Conservation (phyloP, 2,888 invertebrate genomes). For the Tipula confusa region DNA sequence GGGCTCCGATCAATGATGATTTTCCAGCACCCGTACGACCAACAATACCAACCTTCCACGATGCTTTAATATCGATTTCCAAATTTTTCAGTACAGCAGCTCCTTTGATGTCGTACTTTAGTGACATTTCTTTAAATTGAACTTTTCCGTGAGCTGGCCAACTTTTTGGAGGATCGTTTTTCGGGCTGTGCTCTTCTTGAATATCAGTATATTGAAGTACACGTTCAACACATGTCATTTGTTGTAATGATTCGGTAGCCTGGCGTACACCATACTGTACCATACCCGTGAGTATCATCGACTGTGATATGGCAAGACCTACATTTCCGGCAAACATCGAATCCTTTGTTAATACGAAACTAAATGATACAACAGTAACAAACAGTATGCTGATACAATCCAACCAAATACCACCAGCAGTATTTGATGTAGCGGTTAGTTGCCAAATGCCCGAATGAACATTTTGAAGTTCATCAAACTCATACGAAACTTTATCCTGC, state of each 20-base stretch:
- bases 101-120: conserved; percentile 57
- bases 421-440: conserved; percentile 45
- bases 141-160: conserved; percentile 67
- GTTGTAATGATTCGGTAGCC: conserved; percentile 65
- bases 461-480: conserved; percentile 70
- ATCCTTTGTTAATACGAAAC: conserved; percentile 57
- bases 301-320: conserved; percentile 64
- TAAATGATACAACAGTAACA: conserved; percentile 59
- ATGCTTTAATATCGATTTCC: conserved; percentile 62
- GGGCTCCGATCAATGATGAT: conserved; percentile 69
- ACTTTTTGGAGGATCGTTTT: conserved; percentile 54
- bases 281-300: conserved; percentile 66
- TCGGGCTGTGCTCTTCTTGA: conserved; percentile 53
- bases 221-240: conserved; percentile 70
- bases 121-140: conserved; percentile 54
- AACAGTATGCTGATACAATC: conserved; percentile 68
- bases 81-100: conserved; percentile 69
- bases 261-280: conserved; percentile 65
- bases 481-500: conserved; percentile 63
- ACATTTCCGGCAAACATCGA: conserved; percentile 63
- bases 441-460: conserved; percentile 50
- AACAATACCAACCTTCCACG: conserved; percentile 70
- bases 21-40: conserved; percentile 84
- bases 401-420: conserved; percentile 68
- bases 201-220: conserved; percentile 68